phyloP scores from a whole-genome alignment of 2,888 invertebrate genomes.

The Meloe dianella region DNA sequence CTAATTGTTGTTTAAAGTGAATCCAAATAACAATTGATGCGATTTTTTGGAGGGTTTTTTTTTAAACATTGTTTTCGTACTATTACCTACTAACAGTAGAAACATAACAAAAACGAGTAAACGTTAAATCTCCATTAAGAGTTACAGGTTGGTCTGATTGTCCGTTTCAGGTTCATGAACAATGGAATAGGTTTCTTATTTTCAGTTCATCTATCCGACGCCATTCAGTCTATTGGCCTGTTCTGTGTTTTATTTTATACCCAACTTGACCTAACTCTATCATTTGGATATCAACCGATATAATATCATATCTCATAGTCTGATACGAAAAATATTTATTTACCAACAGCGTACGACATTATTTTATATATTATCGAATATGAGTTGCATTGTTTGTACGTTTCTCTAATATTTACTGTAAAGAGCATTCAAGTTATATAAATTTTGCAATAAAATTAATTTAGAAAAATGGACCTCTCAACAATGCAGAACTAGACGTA shows the following conservation, averaged over 20 bases:
- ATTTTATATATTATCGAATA: background rate
- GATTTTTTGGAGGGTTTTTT: background rate
- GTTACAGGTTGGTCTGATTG: background rate
- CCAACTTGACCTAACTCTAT: background rate
- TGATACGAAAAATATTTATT: background rate
- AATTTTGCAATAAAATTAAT: background rate
- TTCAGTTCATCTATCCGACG: background rate
- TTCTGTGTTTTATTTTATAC: background rate
- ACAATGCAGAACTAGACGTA: background rate
- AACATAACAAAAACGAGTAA: background rate
- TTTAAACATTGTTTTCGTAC: background rate
- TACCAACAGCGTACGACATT: background rate
- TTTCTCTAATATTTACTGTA: background rate
- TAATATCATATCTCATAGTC: too few relatives aligned
- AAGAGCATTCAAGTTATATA: too few relatives aligned
- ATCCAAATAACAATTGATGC: slow-evolving; percentile 7
- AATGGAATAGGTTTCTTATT: slow-evolving; percentile 1
- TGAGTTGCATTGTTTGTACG: background rate
- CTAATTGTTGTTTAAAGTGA: slow-evolving; percentile 14
- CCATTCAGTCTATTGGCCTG: background rate
- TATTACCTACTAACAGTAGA: background rate
- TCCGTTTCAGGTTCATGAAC: background rate
- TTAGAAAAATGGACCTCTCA: background rate
- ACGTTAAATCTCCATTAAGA: background rate
- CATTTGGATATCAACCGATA: background rate